Conservation (phyloP, 2,113 vertebrate species). For the Serilophus lunatus region DNA sequence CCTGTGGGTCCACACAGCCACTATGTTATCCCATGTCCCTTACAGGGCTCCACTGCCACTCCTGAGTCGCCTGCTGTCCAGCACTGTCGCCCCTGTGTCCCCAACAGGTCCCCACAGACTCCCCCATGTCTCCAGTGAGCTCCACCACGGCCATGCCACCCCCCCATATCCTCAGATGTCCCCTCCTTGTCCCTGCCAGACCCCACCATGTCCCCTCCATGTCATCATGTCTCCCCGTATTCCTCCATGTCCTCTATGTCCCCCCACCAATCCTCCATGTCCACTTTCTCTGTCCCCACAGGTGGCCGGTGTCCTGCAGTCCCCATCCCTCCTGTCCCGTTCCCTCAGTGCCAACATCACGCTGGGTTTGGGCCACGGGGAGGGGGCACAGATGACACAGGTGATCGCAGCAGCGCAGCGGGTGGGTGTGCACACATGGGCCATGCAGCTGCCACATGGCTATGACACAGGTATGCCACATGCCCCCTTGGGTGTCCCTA, state of each 20-base stretch:
- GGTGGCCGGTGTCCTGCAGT: neutral
- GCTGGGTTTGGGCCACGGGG: neutral
- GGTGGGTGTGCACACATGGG: neutral
- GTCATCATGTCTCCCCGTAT: too few species aligned
- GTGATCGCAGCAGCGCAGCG: rapidly evolving
- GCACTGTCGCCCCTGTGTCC: neutral
- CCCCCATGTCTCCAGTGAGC: neutral
- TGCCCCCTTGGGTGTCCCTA: neutral
- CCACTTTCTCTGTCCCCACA: rapidly evolving
- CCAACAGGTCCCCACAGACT: neutral
- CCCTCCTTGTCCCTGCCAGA: too few species aligned
- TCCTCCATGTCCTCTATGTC: rapidly evolving
- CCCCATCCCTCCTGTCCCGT: neutral
- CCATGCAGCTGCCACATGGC: neutral
- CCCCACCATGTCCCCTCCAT: too few species aligned
- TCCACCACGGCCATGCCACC: neutral
- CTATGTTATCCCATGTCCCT: neutral
- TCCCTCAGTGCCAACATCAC: neutral
- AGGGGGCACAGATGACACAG: neutral
- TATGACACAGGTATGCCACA: neutral
- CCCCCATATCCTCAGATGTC: neutral
- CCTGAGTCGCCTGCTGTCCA: neutral
- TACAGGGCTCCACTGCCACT: neutral
- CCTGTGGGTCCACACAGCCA: neutral
- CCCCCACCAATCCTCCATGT: too few species aligned